Evolutionary conservation across 2,113 vertebrate genomes (phyloP).

Genomic region (Thryonomys swinderianus): DNA sequence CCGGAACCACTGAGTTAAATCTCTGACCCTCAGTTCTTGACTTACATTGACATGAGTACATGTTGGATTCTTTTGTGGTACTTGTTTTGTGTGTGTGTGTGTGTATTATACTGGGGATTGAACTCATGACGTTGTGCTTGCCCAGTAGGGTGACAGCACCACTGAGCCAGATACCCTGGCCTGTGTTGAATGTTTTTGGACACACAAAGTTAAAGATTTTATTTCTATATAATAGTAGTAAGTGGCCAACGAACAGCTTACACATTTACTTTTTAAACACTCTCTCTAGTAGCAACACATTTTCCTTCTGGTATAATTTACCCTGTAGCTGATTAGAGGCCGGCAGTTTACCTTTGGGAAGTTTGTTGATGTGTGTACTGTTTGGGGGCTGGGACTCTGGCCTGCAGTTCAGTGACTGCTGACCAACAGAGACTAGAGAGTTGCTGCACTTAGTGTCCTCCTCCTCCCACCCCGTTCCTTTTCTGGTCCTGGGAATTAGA

Average conservation of each 20-base stretch:
- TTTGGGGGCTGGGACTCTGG: constrained; percentile 16
- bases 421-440: not conserved
- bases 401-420: not conserved
- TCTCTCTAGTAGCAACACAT: not conserved
- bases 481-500: not conserved
- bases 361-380: not conserved
- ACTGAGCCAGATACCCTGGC: too few species aligned
- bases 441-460: not conserved
- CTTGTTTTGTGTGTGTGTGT: too few species aligned
- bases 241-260: not conserved
- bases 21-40: too few species aligned
- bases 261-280: not conserved
- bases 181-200: not conserved
- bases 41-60: too few species aligned
- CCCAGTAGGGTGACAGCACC: too few species aligned
- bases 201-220: not conserved
- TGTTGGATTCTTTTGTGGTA: too few species aligned
- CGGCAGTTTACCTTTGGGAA: constrained; percentile 14
- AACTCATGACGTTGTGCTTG: too few species aligned
- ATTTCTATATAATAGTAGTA: not conserved
- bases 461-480: not conserved
- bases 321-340: constrained; percentile 21
- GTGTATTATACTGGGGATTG: too few species aligned
- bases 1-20: too few species aligned
- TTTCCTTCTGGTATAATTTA: not conserved